Evolutionary conservation across 2,113 vertebrate species (phyloP).

Genomic region (Bufo gargarizans): DNA sequence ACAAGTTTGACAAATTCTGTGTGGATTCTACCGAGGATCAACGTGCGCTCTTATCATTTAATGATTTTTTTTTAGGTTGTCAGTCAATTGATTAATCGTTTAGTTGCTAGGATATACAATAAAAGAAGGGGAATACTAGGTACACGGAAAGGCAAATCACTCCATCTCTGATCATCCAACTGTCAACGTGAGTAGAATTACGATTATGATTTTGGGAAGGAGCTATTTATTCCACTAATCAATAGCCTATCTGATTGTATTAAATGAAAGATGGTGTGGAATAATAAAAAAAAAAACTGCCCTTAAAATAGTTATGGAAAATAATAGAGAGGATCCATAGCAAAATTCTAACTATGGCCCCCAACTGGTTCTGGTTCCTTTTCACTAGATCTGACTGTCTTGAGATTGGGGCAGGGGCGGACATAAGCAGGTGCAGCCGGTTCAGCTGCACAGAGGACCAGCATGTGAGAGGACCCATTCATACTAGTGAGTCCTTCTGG

Average conservation of each 20-base stretch:
- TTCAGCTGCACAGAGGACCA: no score
- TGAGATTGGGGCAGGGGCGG: no score
- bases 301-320: no score
- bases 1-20: slow-evolving; percentile 24
- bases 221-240: background rate
- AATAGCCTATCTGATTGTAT: background rate
- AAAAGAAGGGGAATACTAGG: background rate
- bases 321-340: no score
- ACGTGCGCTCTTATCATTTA: slow-evolving; percentile 41
- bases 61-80: slow-evolving; percentile 41
- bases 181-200: background rate
- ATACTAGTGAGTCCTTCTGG: no score
- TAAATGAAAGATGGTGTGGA: background rate
- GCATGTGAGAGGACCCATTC: no score
- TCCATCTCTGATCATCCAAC: background rate
- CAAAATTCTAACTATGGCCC: no score
- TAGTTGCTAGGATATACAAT: slow-evolving; percentile 24
- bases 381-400: no score
- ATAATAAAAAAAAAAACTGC: no score
- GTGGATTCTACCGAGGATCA: background rate
- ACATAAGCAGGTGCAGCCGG: no score
- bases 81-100: slow-evolving; percentile 50
- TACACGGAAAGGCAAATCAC: background rate
- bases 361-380: no score
- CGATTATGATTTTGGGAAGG: background rate